A percentile compares a stretch with the other conserved stretches of the same genome.
These are phyloP conservation scores for Hoplostethus atlanticus DNA, from an alignment of 2,797 vertebrate genomes.

Conservation along the genomic window DNA sequence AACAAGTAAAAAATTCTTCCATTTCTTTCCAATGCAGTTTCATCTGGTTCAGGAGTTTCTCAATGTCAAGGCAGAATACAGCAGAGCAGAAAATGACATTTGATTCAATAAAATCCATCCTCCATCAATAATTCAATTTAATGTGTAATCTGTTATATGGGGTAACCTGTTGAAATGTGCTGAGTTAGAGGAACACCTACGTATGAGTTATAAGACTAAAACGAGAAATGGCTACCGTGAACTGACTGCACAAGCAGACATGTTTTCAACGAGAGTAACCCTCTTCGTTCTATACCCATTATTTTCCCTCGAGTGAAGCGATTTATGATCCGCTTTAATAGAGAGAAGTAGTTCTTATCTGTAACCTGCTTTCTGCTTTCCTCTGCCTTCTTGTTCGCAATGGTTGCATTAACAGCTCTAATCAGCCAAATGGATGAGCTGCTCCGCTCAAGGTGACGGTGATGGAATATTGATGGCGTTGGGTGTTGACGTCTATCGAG, in stretches of 20 bases:
- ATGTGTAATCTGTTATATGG: background rate
- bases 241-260: too few species aligned
- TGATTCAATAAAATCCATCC: background rate
- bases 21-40: too few species aligned
- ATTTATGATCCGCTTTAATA: slow-evolving; percentile 36
- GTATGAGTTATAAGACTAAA: background rate
- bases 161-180: too few species aligned
- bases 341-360: slow-evolving; percentile 36
- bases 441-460: slow-evolving; percentile 29
- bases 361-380: slow-evolving; percentile 27
- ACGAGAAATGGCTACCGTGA: too few species aligned
- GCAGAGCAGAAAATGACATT: too few species aligned
- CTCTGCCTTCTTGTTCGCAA: slow-evolving; percentile 31
- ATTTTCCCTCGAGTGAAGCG: slow-evolving; percentile 4
- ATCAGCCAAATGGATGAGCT: slow-evolving; percentile 64
- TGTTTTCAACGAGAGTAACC: background rate
- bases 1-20: too few species aligned
- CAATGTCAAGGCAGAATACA: too few species aligned
- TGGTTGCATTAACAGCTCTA: slow-evolving; percentile 51
- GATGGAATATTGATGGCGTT: slow-evolving; percentile 59
- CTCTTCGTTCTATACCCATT: slow-evolving; percentile 8
- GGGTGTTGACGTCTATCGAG: slow-evolving; percentile 20
- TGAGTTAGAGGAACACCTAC: background rate
- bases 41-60: too few species aligned
- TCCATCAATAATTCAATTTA: background rate